Evolutionary conservation across 2,797 vertebrate species (phyloP).

Genomic region (Megalops cyprinoides): DNA sequence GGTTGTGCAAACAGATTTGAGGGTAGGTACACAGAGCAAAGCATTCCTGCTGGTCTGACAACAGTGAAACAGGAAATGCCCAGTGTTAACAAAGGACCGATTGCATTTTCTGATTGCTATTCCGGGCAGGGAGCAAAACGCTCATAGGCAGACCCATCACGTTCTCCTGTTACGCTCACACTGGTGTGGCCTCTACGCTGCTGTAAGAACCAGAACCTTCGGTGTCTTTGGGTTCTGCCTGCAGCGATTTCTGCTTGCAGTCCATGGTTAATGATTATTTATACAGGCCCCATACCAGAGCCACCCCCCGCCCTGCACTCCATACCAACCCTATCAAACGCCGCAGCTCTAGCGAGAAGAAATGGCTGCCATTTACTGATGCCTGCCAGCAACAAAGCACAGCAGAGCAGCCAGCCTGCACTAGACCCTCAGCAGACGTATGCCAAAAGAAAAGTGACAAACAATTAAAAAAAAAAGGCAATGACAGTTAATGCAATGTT

Average conservation of each 20-base stretch:
- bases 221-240: too few relatives aligned
- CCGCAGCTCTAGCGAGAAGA: neutral
- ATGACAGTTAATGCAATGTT: too few relatives aligned
- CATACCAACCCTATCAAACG: constrained; percentile 9
- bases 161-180: too few relatives aligned
- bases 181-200: too few relatives aligned
- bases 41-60: too few relatives aligned
- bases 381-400: constrained; percentile 11
- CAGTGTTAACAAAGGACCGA: too few relatives aligned
- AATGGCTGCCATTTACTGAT: constrained; percentile 17
- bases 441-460: neutral
- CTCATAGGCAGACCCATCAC: too few relatives aligned
- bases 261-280: constrained; percentile 21
- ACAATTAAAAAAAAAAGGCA: neutral
- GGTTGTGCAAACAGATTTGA: neutral
- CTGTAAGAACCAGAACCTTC: too few relatives aligned
- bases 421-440: neutral
- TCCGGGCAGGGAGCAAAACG: too few relatives aligned
- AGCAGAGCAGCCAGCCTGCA: neutral
- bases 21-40: too few relatives aligned
- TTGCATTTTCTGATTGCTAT: too few relatives aligned
- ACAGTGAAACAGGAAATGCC: too few relatives aligned
- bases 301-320: neutral
- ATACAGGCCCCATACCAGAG: neutral
- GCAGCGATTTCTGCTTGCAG: neutral